Evolutionary conservation across 2,113 vertebrate genomes (phyloP), one percentile per base, ranked within the genome.

Genomic region (Numida meleagris): DNA sequence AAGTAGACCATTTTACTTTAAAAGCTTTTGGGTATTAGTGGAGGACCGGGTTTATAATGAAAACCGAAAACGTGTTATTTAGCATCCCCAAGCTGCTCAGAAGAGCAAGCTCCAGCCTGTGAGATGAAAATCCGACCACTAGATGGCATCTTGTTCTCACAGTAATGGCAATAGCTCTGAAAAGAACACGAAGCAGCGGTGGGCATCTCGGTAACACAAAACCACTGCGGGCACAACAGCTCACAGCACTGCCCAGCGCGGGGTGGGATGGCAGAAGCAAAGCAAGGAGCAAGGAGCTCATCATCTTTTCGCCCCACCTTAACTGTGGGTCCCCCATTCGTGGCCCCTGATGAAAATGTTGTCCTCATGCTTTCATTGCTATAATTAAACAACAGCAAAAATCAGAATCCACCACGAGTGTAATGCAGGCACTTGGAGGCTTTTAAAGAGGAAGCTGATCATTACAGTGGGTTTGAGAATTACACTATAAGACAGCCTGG

Each of bases 121-220:
- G 81, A 68, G 68, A 66, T 14, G 45, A 70, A 82, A 89, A 82
- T 87, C 62, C 21, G 12, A 62, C 95, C 97, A 96, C 96, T 86
- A 96, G 97, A 93, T 97, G 96, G 96, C 97, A 96, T 93, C 86
- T 96, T 7, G 5, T 72, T 94, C 95, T 95, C 92, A 91, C 82
- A 23, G 20, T 19, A 55, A 51, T 1, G 20, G 46, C 38, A 24
- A 68, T 42, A 34, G 81, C 19, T 34, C 86, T 72, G 42, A 45
- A 51, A 82, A 82, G 50, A 83, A 77, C 84, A 89, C 13, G 29
- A 85, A 70, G 70, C 15, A 2, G 58, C 6, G 12, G 55, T 45
- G 29, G n/a, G 51, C 25, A 43, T 63, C 83, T 80, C 73, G 68
- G 46, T 25, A 94, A 91, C 71, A 21, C 36, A 57, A 88, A 91